These are phyloP conservation scores for Chrysochloris asiatica DNA, from an alignment of 2,113 vertebrate species.

Conservation along the genomic window DNA sequence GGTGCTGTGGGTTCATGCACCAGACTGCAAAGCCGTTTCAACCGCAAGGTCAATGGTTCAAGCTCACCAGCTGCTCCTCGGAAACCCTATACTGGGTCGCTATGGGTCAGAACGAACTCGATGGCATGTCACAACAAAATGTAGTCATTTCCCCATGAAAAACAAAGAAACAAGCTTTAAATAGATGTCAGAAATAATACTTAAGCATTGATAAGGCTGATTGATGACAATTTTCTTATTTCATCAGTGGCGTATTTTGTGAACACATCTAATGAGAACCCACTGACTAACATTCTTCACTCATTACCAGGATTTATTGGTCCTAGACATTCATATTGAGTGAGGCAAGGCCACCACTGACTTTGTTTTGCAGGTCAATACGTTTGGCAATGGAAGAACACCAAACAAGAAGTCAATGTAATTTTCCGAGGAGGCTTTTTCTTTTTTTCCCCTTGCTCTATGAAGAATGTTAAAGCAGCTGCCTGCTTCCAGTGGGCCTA, in stretches of 20 bases:
- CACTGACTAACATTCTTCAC: conserved; percentile 54
- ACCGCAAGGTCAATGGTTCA: no score
- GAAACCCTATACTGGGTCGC: no score
- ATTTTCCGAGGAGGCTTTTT: conserved; percentile 40
- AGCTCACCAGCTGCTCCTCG: no score
- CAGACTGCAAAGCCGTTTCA: no score
- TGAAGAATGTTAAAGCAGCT: conserved; percentile 69
- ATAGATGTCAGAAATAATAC: conserved; percentile 50
- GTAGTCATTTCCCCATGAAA: background rate
- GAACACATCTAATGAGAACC: conserved; percentile 68
- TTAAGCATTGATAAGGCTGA: conserved; percentile 57
- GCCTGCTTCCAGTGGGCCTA: conserved; percentile 76
- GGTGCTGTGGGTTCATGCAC: no score
- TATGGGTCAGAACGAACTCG: no score
- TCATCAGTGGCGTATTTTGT: conserved; percentile 54
- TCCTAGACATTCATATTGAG: conserved; percentile 76
- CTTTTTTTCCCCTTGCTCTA: conserved; percentile 40
- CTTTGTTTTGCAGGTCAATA: conserved; percentile 71
- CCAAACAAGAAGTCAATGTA: conserved; percentile 28
- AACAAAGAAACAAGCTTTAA: background rate
- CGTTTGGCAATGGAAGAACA: conserved; percentile 67
- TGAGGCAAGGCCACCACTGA: conserved; percentile 62
- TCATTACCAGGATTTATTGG: conserved; percentile 79
- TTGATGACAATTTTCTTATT: conserved; percentile 53
- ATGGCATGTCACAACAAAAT: no score